Conservation (phyloP, 2,888 invertebrate species). For the Schizaphis graminum region DNA sequence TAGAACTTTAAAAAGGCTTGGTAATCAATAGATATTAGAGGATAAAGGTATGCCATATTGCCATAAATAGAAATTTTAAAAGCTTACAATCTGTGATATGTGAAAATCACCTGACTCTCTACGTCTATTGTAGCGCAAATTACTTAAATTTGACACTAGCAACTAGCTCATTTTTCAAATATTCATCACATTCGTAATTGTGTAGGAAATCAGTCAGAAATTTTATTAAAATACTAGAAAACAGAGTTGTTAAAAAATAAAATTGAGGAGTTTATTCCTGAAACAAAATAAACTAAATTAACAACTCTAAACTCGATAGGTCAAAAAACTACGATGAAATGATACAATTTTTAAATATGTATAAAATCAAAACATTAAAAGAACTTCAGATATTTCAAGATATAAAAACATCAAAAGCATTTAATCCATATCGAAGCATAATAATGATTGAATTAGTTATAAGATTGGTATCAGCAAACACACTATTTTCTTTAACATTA, state of each 20-base stretch:
- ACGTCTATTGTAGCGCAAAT: neutral
- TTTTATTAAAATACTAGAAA: neutral
- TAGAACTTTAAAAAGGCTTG: constrained; percentile 20
- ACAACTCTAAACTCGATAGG: too few species aligned
- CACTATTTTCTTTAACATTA: too few species aligned
- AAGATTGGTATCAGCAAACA: too few species aligned
- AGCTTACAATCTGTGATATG: constrained; percentile 56
- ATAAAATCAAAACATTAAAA: too few species aligned
- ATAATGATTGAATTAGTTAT: too few species aligned
- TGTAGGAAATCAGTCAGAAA: neutral
- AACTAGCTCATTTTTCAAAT: neutral
- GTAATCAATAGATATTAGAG: constrained; percentile 51
- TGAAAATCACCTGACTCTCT: constrained; percentile 72
- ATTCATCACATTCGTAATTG: constrained; percentile 27
- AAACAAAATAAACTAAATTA: too few species aligned
- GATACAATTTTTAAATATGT: too few species aligned
- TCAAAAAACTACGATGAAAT: too few species aligned
- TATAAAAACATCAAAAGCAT: too few species aligned
- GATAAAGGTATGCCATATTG: constrained; percentile 64
- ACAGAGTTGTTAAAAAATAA: neutral
- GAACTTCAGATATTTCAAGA: too few species aligned
- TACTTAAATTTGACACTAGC: neutral
- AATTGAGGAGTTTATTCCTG: neutral
- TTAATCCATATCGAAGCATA: too few species aligned
- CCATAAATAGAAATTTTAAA: constrained; percentile 62